Conservation (phyloP, 2,888 invertebrate genomes). For the Steinernema carpocapsae region DNA sequence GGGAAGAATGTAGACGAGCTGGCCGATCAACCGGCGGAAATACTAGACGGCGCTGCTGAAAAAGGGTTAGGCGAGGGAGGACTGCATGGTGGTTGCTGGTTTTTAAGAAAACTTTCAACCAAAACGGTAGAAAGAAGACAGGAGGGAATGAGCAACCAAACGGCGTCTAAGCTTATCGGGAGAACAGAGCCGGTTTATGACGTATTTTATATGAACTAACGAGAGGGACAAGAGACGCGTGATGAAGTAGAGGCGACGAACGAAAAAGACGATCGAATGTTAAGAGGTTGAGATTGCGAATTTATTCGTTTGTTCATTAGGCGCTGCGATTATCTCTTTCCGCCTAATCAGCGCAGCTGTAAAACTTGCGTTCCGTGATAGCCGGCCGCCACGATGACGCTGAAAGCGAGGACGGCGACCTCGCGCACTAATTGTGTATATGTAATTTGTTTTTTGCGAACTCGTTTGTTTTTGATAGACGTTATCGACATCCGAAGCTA, state of each 20-base stretch:
- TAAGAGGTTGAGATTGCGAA: conserved; percentile 6
- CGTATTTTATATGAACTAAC: conserved; percentile 35
- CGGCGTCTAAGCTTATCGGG: conserved; percentile 29
- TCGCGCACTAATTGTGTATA: conserved; percentile 27
- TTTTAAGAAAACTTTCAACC: conserved; percentile 3
- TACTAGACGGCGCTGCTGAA: neutral
- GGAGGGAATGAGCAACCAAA: conserved; percentile 26
- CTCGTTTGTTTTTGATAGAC: conserved; percentile 22
- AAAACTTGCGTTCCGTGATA: neutral
- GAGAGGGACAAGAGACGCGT: conserved; percentile 20
- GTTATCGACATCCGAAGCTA: conserved; percentile 12
- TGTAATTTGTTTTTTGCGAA: conserved; percentile 23
- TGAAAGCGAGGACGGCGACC: neutral
- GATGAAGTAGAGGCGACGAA: conserved; percentile 25
- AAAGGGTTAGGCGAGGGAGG: neutral
- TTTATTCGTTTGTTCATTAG: neutral
- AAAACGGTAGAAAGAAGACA: conserved; percentile 15
- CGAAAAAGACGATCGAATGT: conserved; percentile 10
- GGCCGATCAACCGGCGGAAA: neutral
- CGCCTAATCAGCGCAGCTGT: neutral
- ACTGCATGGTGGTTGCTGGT: neutral
- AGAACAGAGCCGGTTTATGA: conserved; percentile 35
- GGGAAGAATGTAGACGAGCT: neutral
- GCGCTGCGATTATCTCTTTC: neutral
- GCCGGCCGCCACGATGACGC: neutral